Evolutionary conservation across 1,140 invertebrate genomes (phyloP).

Genomic region (Drosophila melanica): DNA sequence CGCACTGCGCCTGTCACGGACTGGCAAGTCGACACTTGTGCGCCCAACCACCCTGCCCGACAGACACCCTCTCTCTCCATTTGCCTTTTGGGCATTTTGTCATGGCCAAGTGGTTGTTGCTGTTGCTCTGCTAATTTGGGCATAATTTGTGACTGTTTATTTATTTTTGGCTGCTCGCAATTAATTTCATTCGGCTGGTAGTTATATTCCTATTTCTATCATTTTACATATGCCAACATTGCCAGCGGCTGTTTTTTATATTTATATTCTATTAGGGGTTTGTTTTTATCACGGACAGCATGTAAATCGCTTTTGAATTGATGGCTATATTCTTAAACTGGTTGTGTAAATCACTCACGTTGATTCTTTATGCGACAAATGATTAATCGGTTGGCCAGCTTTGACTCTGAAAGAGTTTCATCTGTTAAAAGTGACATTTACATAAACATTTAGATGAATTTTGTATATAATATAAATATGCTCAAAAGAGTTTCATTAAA

Average conservation of each 20-base stretch:
- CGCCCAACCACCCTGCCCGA: background rate
- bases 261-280: constrained; percentile 4
- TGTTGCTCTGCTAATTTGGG: constrained; percentile 81
- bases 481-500: too few species aligned
- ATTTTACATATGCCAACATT: constrained; percentile 79
- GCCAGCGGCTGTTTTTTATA: constrained; percentile 11
- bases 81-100: constrained; percentile 37
- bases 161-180: constrained; percentile 69
- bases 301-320: constrained; percentile 45
- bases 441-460: too few species aligned
- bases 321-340: constrained; percentile 51
- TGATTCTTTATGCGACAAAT: constrained; percentile 13
- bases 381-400: background rate
- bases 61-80: background rate
- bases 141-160: constrained; percentile 83
- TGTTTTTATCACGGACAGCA: constrained; percentile 7
- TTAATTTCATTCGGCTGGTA: constrained; percentile 64
- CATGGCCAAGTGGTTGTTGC: constrained; percentile 62
- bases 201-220: constrained; percentile 12
- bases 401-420: too few species aligned
- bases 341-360: constrained; percentile 23
- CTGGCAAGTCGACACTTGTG: constrained; percentile 51
- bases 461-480: too few species aligned
- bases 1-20: constrained; percentile 24
- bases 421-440: too few species aligned